These are phyloP conservation scores for Aporophyla nigra DNA, from an alignment of 2,888 invertebrate species.

Conservation along the genomic window DNA sequence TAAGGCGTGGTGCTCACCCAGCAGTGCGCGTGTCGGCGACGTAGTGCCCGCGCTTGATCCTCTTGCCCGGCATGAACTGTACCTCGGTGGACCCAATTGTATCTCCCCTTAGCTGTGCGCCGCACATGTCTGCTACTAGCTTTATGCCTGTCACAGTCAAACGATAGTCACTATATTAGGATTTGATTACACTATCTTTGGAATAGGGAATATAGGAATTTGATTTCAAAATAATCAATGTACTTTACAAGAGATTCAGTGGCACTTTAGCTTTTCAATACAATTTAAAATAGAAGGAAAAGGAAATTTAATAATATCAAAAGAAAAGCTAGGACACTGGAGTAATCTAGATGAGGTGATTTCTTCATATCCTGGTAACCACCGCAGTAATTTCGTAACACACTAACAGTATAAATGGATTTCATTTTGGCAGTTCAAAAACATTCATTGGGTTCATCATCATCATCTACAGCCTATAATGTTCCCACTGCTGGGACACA, in stretches of 20 bases:
- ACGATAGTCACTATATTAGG: not conserved
- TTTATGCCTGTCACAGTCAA: slow-evolving; percentile 91
- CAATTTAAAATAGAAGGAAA: not conserved
- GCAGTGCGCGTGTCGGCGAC: slow-evolving; percentile 95
- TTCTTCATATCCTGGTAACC: no score
- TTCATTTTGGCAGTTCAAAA: no score
- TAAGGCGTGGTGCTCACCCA: slow-evolving; percentile 89
- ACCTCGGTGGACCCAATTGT: slow-evolving; percentile 94
- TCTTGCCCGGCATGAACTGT: slow-evolving; percentile 92
- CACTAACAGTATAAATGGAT: no score
- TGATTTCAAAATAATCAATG: not conserved
- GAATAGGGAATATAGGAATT: not conserved
- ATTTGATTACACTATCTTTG: not conserved
- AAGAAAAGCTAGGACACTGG: not conserved
- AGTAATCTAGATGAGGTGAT: not conserved
- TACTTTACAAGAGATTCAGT: not conserved
- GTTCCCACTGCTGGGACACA: no score
- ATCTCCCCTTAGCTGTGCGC: slow-evolving; percentile 93
- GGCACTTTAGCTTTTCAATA: not conserved
- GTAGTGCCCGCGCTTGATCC: slow-evolving; percentile 92
- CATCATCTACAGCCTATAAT: no score
- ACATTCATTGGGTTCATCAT: no score
- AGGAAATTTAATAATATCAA: not conserved
- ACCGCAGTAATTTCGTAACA: no score
- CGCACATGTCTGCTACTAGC: slow-evolving; percentile 94